Conservation (phyloP, 2,888 invertebrate genomes). For the Temnothorax ravouxi region DNA sequence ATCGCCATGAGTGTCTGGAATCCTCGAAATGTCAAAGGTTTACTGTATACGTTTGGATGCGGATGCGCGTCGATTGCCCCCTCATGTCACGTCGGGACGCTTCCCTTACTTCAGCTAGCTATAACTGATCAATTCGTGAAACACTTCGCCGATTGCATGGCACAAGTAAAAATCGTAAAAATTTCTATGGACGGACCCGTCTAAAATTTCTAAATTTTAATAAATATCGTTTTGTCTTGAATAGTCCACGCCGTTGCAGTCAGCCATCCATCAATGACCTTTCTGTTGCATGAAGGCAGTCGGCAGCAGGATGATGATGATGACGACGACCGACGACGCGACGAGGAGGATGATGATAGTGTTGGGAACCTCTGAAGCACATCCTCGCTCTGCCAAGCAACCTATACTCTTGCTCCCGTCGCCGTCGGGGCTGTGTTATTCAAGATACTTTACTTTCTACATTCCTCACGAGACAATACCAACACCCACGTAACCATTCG, state of each 20-base stretch:
- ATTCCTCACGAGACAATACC: constrained; percentile 85
- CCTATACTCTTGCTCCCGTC: constrained; percentile 75
- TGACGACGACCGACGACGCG: constrained; percentile 60
- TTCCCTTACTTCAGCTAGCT: background rate
- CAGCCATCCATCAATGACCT: constrained; percentile 71
- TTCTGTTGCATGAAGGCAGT: constrained; percentile 65
- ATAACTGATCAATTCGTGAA: background rate
- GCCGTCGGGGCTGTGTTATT: constrained; percentile 75
- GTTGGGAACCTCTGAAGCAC: constrained; percentile 72
- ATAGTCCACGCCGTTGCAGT: constrained; percentile 42
- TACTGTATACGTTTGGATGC: constrained; percentile 44
- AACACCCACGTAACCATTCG: constrained; percentile 78
- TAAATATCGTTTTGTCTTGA: constrained; percentile 59
- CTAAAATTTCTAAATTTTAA: constrained; percentile 17
- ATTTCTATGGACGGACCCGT: background rate
- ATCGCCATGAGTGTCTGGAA: constrained; percentile 63
- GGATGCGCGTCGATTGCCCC: constrained; percentile 51
- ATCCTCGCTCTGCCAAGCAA: constrained; percentile 75
- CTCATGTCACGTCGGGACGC: constrained; percentile 48
- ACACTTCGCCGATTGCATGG: background rate
- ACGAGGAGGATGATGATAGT: constrained; percentile 68
- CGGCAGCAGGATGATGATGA: constrained; percentile 54
- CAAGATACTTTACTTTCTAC: constrained; percentile 86
- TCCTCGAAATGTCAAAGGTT: constrained; percentile 71
- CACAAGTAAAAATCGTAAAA: background rate